Evolutionary conservation across 1,140 invertebrate genomes (phyloP).

Genomic region (Ctenoplectra terminalis): DNA sequence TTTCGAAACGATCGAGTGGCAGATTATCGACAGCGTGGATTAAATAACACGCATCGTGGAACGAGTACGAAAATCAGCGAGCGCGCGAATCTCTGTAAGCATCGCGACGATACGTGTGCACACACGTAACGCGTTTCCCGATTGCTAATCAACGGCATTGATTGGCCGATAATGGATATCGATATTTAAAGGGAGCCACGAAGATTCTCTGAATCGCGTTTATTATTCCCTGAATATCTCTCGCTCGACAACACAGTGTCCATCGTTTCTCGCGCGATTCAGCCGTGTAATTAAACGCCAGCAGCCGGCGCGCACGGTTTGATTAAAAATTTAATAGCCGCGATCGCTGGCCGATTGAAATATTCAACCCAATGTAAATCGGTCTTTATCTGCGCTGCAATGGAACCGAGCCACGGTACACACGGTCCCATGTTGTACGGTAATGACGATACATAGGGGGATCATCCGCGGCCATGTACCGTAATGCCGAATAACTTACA

Average conservation of each 20-base stretch:
- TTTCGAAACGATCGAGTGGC: no score
- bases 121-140: not conserved
- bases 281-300: slow-evolving; percentile 15
- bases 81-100: not conserved
- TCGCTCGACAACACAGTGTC: no score
- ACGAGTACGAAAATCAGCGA: no score
- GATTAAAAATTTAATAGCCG: slow-evolving; percentile 21
- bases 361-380: slow-evolving; percentile 10
- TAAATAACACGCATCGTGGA: no score
- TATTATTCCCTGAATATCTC: not conserved
- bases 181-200: not conserved
- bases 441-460: no score
- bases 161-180: not conserved
- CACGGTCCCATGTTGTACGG: no score
- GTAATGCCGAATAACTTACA: not conserved
- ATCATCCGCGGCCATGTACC: no score
- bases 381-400: not conserved
- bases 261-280: not conserved
- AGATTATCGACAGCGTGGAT: no score
- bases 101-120: no score
- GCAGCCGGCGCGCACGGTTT: no score
- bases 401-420: no score
- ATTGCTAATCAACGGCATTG: not conserved
- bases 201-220: not conserved
- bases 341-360: slow-evolving; percentile 8